A percentile compares a stretch with the other conserved stretches of the same genome.
phyloP scores from a whole-genome alignment of 2,888 invertebrate genomes.

The Rhagonycha lutea region DNA sequence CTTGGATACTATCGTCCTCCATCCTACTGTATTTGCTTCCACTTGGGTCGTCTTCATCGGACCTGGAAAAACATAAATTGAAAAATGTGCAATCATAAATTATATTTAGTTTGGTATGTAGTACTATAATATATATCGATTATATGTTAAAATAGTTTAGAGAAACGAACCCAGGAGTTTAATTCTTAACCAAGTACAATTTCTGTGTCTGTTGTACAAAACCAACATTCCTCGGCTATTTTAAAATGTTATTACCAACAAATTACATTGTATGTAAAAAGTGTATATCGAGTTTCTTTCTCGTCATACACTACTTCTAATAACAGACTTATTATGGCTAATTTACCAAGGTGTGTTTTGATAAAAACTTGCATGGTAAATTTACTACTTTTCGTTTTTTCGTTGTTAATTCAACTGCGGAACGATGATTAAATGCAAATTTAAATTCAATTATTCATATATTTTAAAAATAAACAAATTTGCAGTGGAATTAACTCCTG shows the following conservation, averaged over 20 bases:
- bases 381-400: conserved; percentile 3
- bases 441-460: neutral
- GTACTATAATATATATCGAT: conserved; percentile 4
- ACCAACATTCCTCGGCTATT: conserved; percentile 22
- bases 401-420: neutral
- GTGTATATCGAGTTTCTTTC: conserved; percentile 2
- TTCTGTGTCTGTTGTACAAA: conserved; percentile 15
- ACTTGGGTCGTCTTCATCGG: conserved; percentile 87
- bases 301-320: conserved; percentile 5
- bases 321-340: conserved; percentile 16
- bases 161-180: conserved; percentile 21
- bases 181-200: conserved; percentile 19
- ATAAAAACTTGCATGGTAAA: conserved; percentile 12
- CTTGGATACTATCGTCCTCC: conserved; percentile 94
- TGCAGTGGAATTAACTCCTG: neutral
- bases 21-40: conserved; percentile 83
- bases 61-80: conserved; percentile 58
- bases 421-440: neutral
- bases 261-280: conserved; percentile 7
- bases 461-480: neutral
- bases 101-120: neutral
- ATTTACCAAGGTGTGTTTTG: conserved; percentile 11
- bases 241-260: conserved; percentile 23
- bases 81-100: conserved; percentile 15
- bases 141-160: neutral